Base-by-base conservation (phyloP, 2,888 invertebrate species). In the Cephus sareptanus region DNA sequence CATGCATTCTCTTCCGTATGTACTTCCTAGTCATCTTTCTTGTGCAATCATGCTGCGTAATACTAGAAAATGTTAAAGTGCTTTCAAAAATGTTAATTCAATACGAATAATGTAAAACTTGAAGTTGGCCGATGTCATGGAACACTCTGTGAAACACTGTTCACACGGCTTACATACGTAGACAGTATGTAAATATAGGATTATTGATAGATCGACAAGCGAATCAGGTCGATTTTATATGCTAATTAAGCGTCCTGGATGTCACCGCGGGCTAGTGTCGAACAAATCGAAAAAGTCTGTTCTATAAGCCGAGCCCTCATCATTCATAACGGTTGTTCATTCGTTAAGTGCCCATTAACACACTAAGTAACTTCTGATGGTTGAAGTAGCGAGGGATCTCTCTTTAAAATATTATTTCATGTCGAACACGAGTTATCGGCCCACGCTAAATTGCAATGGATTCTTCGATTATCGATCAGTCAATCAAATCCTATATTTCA, bases 311-410 rank as follows among this genome's bases (percentile, higher is more conserved):
- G 15, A 13, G 13, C 11, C 71, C 13, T 34, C n/a, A 34, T 74
- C n/a, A 35, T 30, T 34, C 23, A 31, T 79, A 79, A 79, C 79
- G 70, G 76, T 79, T 74, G 76, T 37, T 31, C 37, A 34, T 68
- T 74, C 76, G 74, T 79, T 77, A 76, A 79, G 68, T 73, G 73
- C 33, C 69, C 76, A 77, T 77, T 74, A 79, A 73, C 79, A 74
- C 73, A 74, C 73, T 79, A 74, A 79, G 35, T 69, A 75, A 76
- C 79, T 79, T 33, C 73, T 30, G 76, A 34, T 35, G 34, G 30
- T 23, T 40, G 23, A 4, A 40, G 40, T 40, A 40, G 74, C n/a
- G 11, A 34, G 15, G 71, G 33, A 71, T 15, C 71, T 71, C 35
- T 74, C 74, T 23, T n/a, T 74, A 34, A 34, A 74, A 74, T 74